Percentiles rank a stretch among this genome's conserved stretches.
Conservation (phyloP, 64 coral and sea anemone genomes). For the Astreopora myriophthalma region DNA sequence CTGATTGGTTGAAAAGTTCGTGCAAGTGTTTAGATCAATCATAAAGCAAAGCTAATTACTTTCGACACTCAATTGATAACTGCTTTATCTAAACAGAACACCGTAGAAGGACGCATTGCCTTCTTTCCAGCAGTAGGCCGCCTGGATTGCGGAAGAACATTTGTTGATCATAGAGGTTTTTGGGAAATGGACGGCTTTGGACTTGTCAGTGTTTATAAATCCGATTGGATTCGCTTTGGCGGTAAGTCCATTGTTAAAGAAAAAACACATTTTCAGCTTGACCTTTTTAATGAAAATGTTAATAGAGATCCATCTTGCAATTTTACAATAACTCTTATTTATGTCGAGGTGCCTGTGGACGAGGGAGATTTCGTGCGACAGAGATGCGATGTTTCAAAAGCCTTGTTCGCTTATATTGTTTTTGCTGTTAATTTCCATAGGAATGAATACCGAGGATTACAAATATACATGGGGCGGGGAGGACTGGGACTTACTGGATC, state of each 20-base stretch:
- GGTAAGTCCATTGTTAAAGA: too few relatives aligned
- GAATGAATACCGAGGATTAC: not conserved
- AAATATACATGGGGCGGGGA: slow-evolving; percentile 14
- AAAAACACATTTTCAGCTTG: too few relatives aligned
- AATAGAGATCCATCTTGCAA: too few relatives aligned
- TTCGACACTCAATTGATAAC: too few relatives aligned
- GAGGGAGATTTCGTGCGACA: not conserved
- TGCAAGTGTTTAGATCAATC: not conserved
- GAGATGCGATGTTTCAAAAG: not conserved
- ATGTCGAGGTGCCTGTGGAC: too few relatives aligned
- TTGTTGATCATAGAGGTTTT: not conserved
- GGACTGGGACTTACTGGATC: slow-evolving; percentile 21
- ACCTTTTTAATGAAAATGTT: too few relatives aligned
- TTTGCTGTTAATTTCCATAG: too few relatives aligned
- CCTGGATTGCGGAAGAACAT: not conserved
- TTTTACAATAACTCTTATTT: too few relatives aligned
- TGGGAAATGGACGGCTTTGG: not conserved
- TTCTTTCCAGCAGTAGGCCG: not conserved
- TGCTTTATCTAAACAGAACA: not conserved
- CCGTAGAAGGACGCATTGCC: not conserved
- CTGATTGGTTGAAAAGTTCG: too few relatives aligned
- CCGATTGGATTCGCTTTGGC: not conserved
- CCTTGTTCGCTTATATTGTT: not conserved
- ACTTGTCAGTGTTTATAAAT: not conserved
- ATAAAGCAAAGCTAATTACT: too few relatives aligned